Evolutionary conservation across 53 echinoderm and acorn worm species (phyloP).

Genomic region (Apostichopus leukothele): DNA sequence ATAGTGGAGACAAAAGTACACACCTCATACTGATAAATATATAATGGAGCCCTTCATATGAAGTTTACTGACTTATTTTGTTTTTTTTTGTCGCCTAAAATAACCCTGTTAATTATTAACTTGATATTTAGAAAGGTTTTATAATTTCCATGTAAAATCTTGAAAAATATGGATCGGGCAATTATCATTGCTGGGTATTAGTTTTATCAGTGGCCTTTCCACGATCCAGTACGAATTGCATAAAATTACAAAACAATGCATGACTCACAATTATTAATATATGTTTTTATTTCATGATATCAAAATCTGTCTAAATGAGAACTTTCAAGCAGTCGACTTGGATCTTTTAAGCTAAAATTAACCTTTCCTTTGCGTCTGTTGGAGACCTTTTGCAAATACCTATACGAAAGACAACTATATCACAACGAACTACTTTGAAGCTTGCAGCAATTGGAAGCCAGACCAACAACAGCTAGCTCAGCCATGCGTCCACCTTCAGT

Average conservation of each 20-base stretch:
- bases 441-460: no score
- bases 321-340: background rate
- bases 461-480: no score
- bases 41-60: background rate
- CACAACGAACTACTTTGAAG: no score
- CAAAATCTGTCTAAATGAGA: background rate
- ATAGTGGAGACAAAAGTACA: background rate
- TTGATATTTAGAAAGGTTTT: no score
- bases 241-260: constrained; percentile 39
- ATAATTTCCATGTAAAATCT: background rate
- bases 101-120: no score
- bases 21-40: background rate
- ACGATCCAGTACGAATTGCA: background rate
- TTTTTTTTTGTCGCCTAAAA: no score
- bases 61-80: no score
- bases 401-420: no score
- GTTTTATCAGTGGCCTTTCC: background rate
- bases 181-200: background rate
- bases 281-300: background rate
- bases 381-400: no score
- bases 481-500: no score
- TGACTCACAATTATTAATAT: background rate
- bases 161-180: background rate
- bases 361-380: no score
- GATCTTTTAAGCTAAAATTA: no score